Evolutionary conservation across 1,140 invertebrate species (phyloP), one percentile per base, ranked within the genome.

Genomic region (Drosophila ironensis): DNA sequence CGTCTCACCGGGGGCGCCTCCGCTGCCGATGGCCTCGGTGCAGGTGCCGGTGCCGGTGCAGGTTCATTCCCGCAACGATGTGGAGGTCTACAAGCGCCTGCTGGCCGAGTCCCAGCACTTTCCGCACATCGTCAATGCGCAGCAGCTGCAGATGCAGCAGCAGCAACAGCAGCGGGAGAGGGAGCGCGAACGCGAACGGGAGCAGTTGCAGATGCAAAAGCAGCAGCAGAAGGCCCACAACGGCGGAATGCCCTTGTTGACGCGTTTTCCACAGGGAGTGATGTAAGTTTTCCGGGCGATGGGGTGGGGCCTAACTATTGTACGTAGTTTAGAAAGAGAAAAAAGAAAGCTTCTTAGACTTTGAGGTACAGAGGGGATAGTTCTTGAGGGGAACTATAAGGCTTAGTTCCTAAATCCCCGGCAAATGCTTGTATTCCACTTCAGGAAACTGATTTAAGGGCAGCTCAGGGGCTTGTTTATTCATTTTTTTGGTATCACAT

Each of bases 281-380:
- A 86, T 81, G 87, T 89, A 74, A 81, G 82, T 16, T 8, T 22
- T n/a, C n/a, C n/a, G n/a, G n/a, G n/a, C n/a, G n/a, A n/a, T n/a
- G n/a, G n/a, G n/a, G n/a, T n/a, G n/a, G n/a, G n/a, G n/a, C n/a
- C n/a, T n/a, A n/a, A n/a, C n/a, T n/a, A n/a, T n/a, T n/a, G n/a
- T n/a, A n/a, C n/a, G n/a, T n/a, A n/a, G n/a, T n/a, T n/a, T n/a
- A n/a, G n/a, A n/a, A n/a, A n/a, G n/a, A n/a, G 30, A 14, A 33
- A 4, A 33, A 12, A 33, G 30, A 14, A 2, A 12, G 30, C 11
- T 12, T 12, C n/a, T n/a, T n/a, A n/a, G 3, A 33, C 4, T 33
- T 33, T 12, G 30, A 33, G 8, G 8, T n/a, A 14, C n/a, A 33
- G 30, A 11, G 28, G 2, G 7, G 28, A n/a, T n/a, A n/a, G n/a